Conservation (phyloP, 2,888 invertebrate genomes). For the Plemyria rubiginata region DNA sequence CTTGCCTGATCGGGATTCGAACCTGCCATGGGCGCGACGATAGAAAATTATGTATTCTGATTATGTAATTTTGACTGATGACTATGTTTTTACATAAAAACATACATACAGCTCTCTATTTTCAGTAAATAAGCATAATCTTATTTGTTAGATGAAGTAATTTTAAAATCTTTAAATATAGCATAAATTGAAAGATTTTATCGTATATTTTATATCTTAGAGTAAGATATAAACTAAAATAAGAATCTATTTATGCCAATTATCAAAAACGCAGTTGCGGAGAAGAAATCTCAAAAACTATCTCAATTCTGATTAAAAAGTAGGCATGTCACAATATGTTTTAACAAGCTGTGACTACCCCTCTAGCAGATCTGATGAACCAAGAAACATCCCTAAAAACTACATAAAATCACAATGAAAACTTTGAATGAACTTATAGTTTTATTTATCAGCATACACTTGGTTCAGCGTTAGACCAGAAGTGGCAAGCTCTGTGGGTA, state of each 20-base stretch:
- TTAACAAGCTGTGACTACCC: neutral
- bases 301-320: neutral
- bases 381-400: neutral
- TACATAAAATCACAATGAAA: neutral
- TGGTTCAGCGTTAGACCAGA: too few species aligned
- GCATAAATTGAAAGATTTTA: neutral
- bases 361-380: neutral
- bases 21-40: slow-evolving; percentile 3
- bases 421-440: too few species aligned
- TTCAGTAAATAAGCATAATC: slow-evolving; percentile 22
- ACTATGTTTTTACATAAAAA: slow-evolving; percentile 39
- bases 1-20: slow-evolving; percentile 8
- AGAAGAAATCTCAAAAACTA: neutral
- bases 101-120: slow-evolving; percentile 41
- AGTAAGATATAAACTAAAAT: slow-evolving; percentile 1
- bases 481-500: neutral
- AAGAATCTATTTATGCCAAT: neutral
- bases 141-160: slow-evolving; percentile 1
- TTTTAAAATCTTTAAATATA: too few species aligned
- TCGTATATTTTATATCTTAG: slow-evolving; percentile 3
- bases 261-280: neutral
- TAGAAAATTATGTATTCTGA: slow-evolving; percentile 3
- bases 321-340: neutral
- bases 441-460: too few species aligned
- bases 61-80: slow-evolving; percentile 28